Evolutionary conservation across 2,797 vertebrate genomes (phyloP), one percentile per base, ranked within the genome.

Genomic region (Bufotes viridis): DNA sequence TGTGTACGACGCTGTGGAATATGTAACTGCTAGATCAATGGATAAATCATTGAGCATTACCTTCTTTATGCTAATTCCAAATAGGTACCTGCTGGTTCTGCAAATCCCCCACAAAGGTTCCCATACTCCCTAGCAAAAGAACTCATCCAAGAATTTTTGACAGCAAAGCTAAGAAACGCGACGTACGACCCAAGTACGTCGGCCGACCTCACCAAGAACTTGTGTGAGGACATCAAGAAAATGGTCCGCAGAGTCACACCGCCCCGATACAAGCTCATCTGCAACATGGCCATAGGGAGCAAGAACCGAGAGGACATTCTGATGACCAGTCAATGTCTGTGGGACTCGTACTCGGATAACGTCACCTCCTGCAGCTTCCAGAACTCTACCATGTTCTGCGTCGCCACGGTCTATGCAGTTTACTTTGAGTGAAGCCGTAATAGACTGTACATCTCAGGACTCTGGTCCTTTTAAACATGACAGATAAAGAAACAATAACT

Each of bases 301-400:
- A 88, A 82, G 84, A 78, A 76, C 15, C 63, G 42, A 51, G 91
- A 89, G 70, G 84, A 88, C 2, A 1, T 81, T 24, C 63, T 67
- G 14, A 85, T 92, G 81, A 90, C 87, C 72, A 93, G 92, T 63
- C 87, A 90, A 13, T 91, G 86, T 63, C 91, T 92, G 9, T 89
- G 88, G 90, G 89, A 93, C 55, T 81, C 42, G 0, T 63, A 87
- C 1, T 78, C 91, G 7, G 93, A 93, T 51, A 90, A 87, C 15
- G 90, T 89, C 5, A 24, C 79, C 29, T 86, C 90, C 14, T 92
- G 90, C 87, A 90, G 51, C 14, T 9, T 0, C 0, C 51, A 72
- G 78, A 93, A 91, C 87, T 69, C 22, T 26, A 90, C 17, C 5
- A 74, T 93, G 78, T 91, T 91, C 88, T 91, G 91, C 2, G 18